Evolutionary conservation across 2,888 invertebrate genomes (phyloP).

Genomic region (Scaeva pyrastri): DNA sequence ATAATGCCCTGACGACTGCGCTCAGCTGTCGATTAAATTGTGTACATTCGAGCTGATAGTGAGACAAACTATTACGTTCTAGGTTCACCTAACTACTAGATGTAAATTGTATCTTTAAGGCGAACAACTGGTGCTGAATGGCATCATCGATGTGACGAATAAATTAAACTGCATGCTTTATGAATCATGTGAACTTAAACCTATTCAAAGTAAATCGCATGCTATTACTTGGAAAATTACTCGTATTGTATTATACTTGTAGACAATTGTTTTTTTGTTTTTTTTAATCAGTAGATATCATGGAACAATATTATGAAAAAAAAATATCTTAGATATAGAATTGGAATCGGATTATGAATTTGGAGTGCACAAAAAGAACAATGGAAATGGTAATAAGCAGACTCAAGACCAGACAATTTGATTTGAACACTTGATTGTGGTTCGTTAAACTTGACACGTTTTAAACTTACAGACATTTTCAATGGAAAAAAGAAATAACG

Average conservation of each 20-base stretch:
- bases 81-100: background rate
- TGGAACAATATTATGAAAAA: too few species aligned
- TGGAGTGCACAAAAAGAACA: too few species aligned
- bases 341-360: too few species aligned
- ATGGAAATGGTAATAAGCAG: too few species aligned
- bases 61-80: slow-evolving; percentile 5
- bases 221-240: background rate
- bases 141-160: slow-evolving; percentile 25
- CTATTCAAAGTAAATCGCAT: slow-evolving; percentile 10
- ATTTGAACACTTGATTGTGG: too few species aligned
- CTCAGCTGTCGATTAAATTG: background rate
- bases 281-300: too few species aligned
- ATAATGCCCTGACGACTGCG: background rate
- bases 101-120: background rate
- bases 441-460: too few species aligned
- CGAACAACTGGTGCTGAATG: slow-evolving; percentile 8
- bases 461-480: too few species aligned
- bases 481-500: too few species aligned
- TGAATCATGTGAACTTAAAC: slow-evolving; percentile 36
- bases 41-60: slow-evolving; percentile 2
- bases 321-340: too few species aligned
- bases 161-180: background rate
- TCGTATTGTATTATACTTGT: background rate
- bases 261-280: too few species aligned
- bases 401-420: too few species aligned